These are phyloP conservation scores for Heliornis fulica DNA, from an alignment of 2,113 vertebrate species.

Conservation along the genomic window DNA sequence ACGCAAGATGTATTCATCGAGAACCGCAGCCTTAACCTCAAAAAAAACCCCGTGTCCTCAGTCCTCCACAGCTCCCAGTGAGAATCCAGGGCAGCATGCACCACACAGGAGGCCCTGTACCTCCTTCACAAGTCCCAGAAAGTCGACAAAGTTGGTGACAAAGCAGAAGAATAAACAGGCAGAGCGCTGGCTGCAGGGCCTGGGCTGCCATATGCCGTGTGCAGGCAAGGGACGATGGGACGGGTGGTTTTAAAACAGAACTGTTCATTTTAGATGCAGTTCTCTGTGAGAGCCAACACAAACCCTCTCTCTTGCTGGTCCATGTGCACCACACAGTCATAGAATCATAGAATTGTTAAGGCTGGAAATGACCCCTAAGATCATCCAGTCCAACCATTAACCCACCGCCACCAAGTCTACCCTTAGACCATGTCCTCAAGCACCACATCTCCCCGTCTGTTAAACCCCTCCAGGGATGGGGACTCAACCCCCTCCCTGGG, in stretches of 20 bases:
- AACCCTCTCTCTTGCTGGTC: too few species aligned
- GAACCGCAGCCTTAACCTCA: background rate
- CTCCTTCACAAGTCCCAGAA: background rate
- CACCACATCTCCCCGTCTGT: too few species aligned
- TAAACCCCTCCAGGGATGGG: too few species aligned
- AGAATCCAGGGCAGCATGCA: background rate
- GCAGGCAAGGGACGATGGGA: background rate
- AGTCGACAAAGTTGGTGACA: background rate
- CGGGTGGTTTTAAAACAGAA: too few species aligned
- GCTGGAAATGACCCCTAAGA: too few species aligned
- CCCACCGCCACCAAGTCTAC: too few species aligned
- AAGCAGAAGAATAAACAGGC: background rate
- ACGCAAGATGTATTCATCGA: background rate
- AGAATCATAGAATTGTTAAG: too few species aligned
- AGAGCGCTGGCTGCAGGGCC: background rate
- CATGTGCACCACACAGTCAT: too few species aligned
- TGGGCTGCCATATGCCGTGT: background rate
- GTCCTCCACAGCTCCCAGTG: background rate
- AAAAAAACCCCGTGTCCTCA: background rate
- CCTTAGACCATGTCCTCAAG: too few species aligned
- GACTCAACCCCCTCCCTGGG: too few species aligned
- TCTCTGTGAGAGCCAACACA: background rate
- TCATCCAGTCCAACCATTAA: too few species aligned
- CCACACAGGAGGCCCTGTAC: rapidly evolving
- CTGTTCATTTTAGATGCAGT: background rate